A percentile compares a stretch with the other conserved stretches of the same genome.
Evolutionary conservation across 2,797 vertebrate species (phyloP).

Genomic region (Ataeniobius toweri): DNA sequence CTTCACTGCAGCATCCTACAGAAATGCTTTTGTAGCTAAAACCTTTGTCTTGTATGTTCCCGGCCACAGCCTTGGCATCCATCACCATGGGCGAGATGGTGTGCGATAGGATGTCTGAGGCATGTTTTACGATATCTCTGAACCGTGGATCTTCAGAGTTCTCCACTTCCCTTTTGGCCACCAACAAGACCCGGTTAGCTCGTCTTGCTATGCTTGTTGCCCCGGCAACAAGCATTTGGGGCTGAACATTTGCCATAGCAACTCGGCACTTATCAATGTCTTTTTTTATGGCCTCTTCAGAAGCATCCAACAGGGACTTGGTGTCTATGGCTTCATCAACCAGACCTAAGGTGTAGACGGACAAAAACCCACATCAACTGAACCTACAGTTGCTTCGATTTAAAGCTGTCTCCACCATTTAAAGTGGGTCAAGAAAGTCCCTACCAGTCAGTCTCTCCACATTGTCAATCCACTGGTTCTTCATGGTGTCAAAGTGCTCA

Average conservation of each 20-base stretch:
- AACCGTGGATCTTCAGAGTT: constrained; percentile 98
- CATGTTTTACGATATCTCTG: constrained; percentile 92
- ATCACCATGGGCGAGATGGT: constrained; percentile 98
- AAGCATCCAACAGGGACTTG: constrained; percentile 94
- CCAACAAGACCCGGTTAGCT: constrained; percentile 94
- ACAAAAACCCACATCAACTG: not conserved
- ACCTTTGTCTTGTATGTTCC: constrained; percentile 97
- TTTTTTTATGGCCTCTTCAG: constrained; percentile 98
- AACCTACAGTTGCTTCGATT: not conserved
- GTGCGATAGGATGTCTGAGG: constrained; percentile 93
- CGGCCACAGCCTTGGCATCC: constrained; percentile 96
- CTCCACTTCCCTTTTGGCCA: constrained; percentile 95
- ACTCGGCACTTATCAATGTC: constrained; percentile 98
- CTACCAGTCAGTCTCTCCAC: constrained; percentile 97
- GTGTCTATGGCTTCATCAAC: constrained; percentile 99
- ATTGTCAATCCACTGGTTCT: constrained; percentile 99
- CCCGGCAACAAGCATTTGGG: constrained; percentile 97
- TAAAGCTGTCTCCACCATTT: not conserved
- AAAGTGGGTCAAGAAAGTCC: not conserved
- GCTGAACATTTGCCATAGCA: constrained; percentile 97
- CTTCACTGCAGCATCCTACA: not conserved
- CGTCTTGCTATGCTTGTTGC: constrained; percentile 98
- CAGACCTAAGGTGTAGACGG: constrained; percentile 79
- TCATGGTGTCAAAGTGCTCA: constrained; percentile 99
- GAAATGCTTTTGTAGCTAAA: not conserved